Evolutionary conservation across 2,797 vertebrate genomes (phyloP), one percentile per base, ranked within the genome.

Genomic region (Huso huso): DNA sequence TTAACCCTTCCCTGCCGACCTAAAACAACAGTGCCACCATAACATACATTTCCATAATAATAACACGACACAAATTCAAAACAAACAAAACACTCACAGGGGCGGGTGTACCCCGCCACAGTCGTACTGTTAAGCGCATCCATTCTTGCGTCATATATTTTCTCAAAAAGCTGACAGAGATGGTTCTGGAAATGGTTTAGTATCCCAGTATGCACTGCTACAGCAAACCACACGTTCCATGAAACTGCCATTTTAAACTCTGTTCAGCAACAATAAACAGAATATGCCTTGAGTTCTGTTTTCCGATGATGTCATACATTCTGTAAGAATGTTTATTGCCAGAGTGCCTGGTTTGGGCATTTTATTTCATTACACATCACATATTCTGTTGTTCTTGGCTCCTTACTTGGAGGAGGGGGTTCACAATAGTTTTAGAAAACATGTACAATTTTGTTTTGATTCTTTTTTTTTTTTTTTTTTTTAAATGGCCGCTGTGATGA

Each of bases 301-400:
- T 58, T 66, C 12, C 11, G 7, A 53, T 66, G 63, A 71, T 51
- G 49, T 68, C 70, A 64, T 15, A 51, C 49, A 65, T 61, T 51
- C 8, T 48, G 61, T 59, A 62, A 69, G 18, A 7, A 10, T 52
- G 59, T 69, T 69, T 69, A 59, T 64, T 65, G 65, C 57, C 55
- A 48, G 37, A 49, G 48, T 61, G 51, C 49, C 65, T 65, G 18
- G 49, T 58, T 63, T 68, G 57, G 37, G 10, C 11, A 61, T 51
- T 65, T 71, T 37, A 57, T 65, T 49, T 65, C 49, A 66, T 15
- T 11, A 23, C 5, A 64, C 59, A 37, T 11, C 50, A 51, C 10
- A 64, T 11, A 11, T 13, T 61, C 11, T 68, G 64, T 57, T 62
- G 60, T 15, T 58, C 48, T 60, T 68, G 51, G 64, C 67, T 61